These are phyloP conservation scores for Paradoxurus hermaphroditus DNA, from an alignment of 2,113 vertebrate species.

Conservation along the genomic window DNA sequence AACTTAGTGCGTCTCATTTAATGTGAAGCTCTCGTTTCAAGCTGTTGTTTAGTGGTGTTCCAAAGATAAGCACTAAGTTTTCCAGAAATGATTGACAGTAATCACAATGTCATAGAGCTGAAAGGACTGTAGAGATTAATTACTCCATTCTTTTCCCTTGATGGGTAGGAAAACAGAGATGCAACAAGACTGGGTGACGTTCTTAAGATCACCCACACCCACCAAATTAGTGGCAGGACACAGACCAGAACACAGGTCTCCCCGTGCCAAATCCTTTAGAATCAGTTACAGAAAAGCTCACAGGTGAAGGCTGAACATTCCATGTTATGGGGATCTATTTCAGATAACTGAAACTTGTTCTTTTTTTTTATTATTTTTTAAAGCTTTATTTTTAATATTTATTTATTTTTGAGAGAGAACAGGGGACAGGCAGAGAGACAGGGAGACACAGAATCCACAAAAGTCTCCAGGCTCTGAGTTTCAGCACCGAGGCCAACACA, in stretches of 20 bases:
- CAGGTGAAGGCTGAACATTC: neutral
- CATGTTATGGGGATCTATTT: neutral
- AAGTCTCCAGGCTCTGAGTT: no score
- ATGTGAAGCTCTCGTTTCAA: constrained; percentile 28
- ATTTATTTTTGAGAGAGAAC: no score
- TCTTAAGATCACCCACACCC: neutral
- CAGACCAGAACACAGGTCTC: neutral
- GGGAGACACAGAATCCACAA: no score
- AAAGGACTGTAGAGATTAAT: constrained; percentile 7
- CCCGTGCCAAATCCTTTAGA: neutral
- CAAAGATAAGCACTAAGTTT: constrained; percentile 50
- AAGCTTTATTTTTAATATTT: no score
- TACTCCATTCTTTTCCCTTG: neutral
- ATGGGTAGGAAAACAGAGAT: constrained; percentile 2
- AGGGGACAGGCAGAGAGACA: no score
- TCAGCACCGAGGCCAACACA: no score
- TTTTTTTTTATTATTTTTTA: no score
- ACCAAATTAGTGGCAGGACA: neutral
- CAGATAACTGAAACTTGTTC: constrained; percentile 1
- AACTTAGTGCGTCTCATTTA: neutral
- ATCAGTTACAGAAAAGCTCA: neutral
- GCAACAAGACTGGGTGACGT: neutral
- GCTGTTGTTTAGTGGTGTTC: constrained; percentile 31
- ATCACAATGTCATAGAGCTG: neutral
- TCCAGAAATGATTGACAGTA: constrained; percentile 41